Base-by-base conservation (phyloP, 1,140 invertebrate species). In the Samia ricini region DNA sequence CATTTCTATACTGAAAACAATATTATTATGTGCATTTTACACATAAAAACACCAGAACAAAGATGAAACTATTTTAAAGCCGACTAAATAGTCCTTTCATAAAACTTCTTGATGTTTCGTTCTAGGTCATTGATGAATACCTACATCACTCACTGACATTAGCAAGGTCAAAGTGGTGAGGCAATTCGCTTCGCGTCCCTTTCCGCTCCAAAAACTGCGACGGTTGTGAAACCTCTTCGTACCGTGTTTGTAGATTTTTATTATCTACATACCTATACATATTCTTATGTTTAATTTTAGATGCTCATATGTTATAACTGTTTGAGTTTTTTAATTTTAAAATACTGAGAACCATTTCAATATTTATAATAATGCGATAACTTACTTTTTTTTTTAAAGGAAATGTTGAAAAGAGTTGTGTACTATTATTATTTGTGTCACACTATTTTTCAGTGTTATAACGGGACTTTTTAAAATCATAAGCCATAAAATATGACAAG, bases 401-500 rank as follows among this genome's bases (percentile, higher is more conserved):
- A 42, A 42, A 42, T 42, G 10, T 42, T 42, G 10, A 42, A 26
- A 42, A 42, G n/a, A 42, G 42, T 57, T 56, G 21, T 24, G 63
- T 58, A 63, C 63, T 62, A 63, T 65, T 61, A 64, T n/a, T n/a
- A n/a, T n/a, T n/a, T n/a, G 22, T 61, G 63, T 63, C 56, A 66
- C 56, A 52, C n/a, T n/a, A 59, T 66, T 64, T 60, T 60, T 66
- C 59, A 61, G 66, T 62, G 65, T 62, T 63, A 71, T 54, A 62
- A 50, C 29, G 56, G 52, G 66, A 76, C 68, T 68, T 64, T 71
- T 76, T 22, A 83, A 84, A 83, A 81, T 87, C 83, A 84, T 88
- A 84, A 81, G 67, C 75, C 72, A 83, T 85, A 84, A 88, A 76
- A 81, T 85, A 85, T 86, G 83, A 88, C 84, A 85, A 75, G 79